phyloP scores from a whole-genome alignment of 2,797 vertebrate species.

The Crenichthys baileyi region DNA sequence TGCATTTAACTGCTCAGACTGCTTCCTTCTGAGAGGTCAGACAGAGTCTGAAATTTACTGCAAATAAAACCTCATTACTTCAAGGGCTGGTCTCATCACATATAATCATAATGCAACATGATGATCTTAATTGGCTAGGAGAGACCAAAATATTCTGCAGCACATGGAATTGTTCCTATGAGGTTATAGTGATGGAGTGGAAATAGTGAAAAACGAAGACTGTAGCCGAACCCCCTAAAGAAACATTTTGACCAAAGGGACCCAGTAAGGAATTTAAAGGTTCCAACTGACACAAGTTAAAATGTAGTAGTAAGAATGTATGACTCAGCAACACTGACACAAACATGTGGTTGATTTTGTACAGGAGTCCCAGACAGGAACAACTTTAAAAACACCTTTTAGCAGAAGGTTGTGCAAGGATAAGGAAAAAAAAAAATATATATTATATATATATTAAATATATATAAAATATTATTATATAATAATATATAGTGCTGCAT shows the following conservation, averaged over 20 bases:
- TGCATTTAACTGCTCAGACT: background rate
- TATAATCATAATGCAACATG: background rate
- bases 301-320: background rate
- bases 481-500: no score
- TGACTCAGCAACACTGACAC: background rate
- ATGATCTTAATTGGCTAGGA: background rate
- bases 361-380: background rate
- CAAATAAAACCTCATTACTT: slow-evolving; percentile 8
- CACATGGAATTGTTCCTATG: background rate
- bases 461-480: no score
- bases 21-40: slow-evolving; percentile 12
- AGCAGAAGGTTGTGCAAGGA: no score
- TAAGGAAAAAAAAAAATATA: no score
- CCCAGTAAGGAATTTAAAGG: no score
- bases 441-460: no score
- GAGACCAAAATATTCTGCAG: background rate
- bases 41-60: background rate
- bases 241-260: background rate
- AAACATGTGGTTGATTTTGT: background rate
- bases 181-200: background rate
- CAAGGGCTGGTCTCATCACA: background rate
- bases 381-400: background rate
- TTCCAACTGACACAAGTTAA: background rate
- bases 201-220: background rate
- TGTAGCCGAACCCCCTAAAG: background rate